Evolutionary conservation across 2,113 vertebrate species (phyloP).

Genomic region (Rhombomys opimus): DNA sequence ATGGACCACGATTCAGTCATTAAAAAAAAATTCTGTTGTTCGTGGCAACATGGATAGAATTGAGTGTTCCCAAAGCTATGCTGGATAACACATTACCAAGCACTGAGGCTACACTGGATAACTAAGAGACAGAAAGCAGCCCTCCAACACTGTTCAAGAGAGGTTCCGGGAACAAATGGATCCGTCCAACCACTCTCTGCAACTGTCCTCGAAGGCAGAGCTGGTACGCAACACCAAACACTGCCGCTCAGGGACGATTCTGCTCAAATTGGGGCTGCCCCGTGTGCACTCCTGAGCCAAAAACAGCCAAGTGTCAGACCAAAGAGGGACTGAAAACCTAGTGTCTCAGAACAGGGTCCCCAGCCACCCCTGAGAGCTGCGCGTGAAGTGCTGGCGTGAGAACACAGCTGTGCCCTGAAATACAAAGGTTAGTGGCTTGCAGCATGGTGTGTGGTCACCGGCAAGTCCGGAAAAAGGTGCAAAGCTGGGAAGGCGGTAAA

Average conservation of each 20-base stretch:
- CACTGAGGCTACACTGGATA: not conserved
- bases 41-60: not conserved
- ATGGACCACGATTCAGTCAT: not conserved
- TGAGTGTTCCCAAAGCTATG: not conserved
- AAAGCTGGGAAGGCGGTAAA: not conserved
- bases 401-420: conserved; percentile 10
- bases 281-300: not conserved
- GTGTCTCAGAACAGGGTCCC: not conserved
- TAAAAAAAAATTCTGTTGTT: not conserved
- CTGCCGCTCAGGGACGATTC: not conserved
- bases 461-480: not conserved
- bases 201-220: not conserved
- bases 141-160: not conserved
- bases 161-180: not conserved
- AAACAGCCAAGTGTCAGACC: not conserved
- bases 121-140: not conserved
- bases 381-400: not conserved
- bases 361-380: not conserved
- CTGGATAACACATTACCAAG: not conserved
- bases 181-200: not conserved
- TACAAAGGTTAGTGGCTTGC: not conserved
- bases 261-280: not conserved
- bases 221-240: not conserved
- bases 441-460: not conserved
- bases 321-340: not conserved